phyloP scores from a whole-genome alignment of 2,797 vertebrate genomes.

The Ctenopoma kingsleyae region DNA sequence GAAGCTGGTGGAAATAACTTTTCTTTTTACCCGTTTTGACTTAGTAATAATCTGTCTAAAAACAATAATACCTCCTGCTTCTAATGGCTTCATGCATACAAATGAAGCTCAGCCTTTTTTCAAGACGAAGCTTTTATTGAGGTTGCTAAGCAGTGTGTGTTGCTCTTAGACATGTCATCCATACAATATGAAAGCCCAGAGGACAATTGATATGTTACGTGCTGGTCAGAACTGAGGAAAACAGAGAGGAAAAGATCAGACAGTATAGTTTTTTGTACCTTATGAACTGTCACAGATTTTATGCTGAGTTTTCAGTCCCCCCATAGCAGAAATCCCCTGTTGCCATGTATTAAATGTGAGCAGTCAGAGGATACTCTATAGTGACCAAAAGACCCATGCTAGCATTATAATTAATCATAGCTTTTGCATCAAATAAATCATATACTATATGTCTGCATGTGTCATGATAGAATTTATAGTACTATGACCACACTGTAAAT shows the following conservation, averaged over 20 bases:
- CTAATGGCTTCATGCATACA: slow-evolving; percentile 4
- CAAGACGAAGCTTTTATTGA: not conserved
- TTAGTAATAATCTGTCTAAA: slow-evolving; percentile 15
- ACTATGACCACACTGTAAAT: not conserved
- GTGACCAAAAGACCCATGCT: slow-evolving; percentile 12
- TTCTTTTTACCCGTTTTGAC: slow-evolving; percentile 12
- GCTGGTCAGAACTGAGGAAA: slow-evolving; percentile 36
- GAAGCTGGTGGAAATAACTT: slow-evolving; percentile 1
- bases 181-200: not conserved
- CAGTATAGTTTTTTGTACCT: slow-evolving; percentile 6
- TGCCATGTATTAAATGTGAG: slow-evolving; percentile 36
- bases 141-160: not conserved
- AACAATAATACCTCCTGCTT: slow-evolving; percentile 10
- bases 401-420: slow-evolving; percentile 46
- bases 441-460: slow-evolving; percentile 6
- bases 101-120: slow-evolving; percentile 3
- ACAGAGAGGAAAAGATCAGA: slow-evolving; percentile 30
- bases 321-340: slow-evolving; percentile 20
- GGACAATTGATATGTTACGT: slow-evolving; percentile 22
- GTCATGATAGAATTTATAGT: slow-evolving; percentile 27
- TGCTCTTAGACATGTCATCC: not conserved
- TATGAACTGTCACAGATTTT: slow-evolving; percentile 29
- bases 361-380: not conserved
- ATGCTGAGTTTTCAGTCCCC: slow-evolving; percentile 39
- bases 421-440: slow-evolving; percentile 29